Base-by-base conservation (phyloP, 1,140 invertebrate genomes). In the Sarcophaga peregrina region DNA sequence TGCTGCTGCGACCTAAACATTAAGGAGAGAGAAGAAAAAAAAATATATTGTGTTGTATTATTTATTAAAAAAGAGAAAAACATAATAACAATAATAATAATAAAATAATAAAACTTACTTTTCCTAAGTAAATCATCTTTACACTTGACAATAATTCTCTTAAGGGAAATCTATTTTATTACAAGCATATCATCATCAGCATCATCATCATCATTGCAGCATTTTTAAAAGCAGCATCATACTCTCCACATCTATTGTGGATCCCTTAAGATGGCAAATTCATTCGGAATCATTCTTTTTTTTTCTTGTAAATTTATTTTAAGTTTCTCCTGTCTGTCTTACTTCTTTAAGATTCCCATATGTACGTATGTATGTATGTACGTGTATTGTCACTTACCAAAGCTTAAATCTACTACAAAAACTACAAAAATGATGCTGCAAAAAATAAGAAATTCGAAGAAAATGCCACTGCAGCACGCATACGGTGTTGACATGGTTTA, bases 251-350 rank as follows among this genome's bases (percentile, higher is more conserved):
- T 58, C n/a, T 58, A 58, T 58, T 58, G 74, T 76, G 37, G 15
- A 46, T 76, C 74, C 74, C 74, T 47, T 46, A 48, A 76, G 74
- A 76, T 48, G 74, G 74, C 74, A 76, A 76, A 76, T 48, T 76
- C 74, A 47, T 17, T 46, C 15, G 7, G 54, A n/a, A 58, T 58
- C 1, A 37, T 37, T 37, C 25, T 37, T 37, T 37, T 37, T 37
- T 37, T 37, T 37, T 37, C 4, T 37, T 37, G 25, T 37, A n/a
- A n/a, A n/a, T 37, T 37, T 37, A 37, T 37, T 37, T 37, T 1
- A 37, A 37, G 25, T 37, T 37, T 37, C 25, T 37, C 25, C 25
- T 37, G 25, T 37, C 25, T 37, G 25, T 37, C 4, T 37, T 37
- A 4, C 25, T 37, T 37, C 4, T 4, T 37, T 37, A 37, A 37